A percentile compares a stretch with the other conserved stretches of the same genome.
Evolutionary conservation across 1,140 invertebrate genomes (phyloP).

Genomic region (Apis florea): DNA sequence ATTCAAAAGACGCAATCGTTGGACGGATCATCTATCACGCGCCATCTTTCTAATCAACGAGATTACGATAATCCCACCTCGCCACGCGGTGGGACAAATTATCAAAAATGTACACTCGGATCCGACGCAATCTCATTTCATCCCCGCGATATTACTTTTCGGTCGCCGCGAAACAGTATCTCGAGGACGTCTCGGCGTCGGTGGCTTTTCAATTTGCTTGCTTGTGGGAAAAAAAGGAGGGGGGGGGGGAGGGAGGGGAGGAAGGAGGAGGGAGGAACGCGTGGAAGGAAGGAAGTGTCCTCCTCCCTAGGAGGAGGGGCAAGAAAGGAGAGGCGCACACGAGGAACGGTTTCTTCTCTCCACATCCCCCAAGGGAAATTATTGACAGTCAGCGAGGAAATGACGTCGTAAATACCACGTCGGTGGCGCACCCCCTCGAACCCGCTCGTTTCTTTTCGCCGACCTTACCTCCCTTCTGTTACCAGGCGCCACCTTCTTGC

Average conservation of each 20-base stretch:
- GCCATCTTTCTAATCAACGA: not conserved
- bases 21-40: no score
- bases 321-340: constrained; percentile 39
- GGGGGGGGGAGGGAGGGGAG: constrained; percentile 28
- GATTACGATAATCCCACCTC: not conserved
- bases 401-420: constrained; percentile 79
- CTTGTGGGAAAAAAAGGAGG: constrained; percentile 32
- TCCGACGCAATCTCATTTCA: constrained; percentile 41
- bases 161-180: constrained; percentile 46
- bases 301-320: constrained; percentile 5
- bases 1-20: no score
- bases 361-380: constrained; percentile 78
- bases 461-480: constrained; percentile 13
- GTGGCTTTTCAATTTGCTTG: constrained; percentile 72
- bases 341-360: constrained; percentile 64
- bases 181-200: constrained; percentile 51
- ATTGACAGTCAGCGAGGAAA: constrained; percentile 80
- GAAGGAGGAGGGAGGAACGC: constrained; percentile 37
- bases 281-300: constrained; percentile 13
- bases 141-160: constrained; percentile 58
- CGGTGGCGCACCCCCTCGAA: constrained; percentile 40
- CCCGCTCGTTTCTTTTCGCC: constrained; percentile 40
- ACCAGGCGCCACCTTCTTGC: constrained; percentile 33
- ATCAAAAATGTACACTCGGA: constrained; percentile 28
- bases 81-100: constrained; percentile 43